Percentiles rank a stretch among this genome's conserved stretches.
Evolutionary conservation across 2,113 vertebrate species (phyloP).

Genomic region (Brienomyrus brachyistius): DNA sequence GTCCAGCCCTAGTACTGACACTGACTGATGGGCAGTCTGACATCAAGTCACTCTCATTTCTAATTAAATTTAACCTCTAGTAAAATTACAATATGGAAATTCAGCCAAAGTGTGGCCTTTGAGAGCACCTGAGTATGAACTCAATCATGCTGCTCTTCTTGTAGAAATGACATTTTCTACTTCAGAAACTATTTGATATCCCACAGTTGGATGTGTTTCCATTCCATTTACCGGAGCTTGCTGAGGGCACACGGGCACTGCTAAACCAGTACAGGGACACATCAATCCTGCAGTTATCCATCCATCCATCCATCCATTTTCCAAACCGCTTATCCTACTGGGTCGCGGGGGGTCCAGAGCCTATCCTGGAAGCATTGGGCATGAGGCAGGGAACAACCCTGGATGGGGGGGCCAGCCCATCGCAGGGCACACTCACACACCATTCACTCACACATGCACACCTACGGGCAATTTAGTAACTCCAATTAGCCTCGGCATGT

Average conservation of each 20-base stretch:
- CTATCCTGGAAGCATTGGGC: too few relatives aligned
- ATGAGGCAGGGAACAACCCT: too few relatives aligned
- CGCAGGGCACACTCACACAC: too few relatives aligned
- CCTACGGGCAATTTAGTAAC: too few relatives aligned
- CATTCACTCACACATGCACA: too few relatives aligned
- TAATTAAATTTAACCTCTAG: not conserved
- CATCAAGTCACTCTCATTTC: not conserved
- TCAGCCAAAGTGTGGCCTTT: not conserved
- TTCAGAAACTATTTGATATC: not conserved
- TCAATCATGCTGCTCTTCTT: not conserved
- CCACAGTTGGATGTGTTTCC: not conserved
- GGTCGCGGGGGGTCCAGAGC: too few relatives aligned
- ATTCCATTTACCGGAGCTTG: not conserved
- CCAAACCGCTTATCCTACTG: too few relatives aligned
- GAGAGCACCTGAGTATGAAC: not conserved
- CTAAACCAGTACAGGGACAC: not conserved
- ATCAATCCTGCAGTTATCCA: not conserved
- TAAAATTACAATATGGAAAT: not conserved
- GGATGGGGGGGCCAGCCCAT: too few relatives aligned
- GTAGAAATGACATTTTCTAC: not conserved
- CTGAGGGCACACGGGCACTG: not conserved
- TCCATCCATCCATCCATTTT: too few relatives aligned
- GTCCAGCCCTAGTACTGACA: not conserved
- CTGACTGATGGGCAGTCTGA: not conserved
- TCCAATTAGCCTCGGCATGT: too few relatives aligned